These are phyloP conservation scores for Calidris pygmaea DNA, from an alignment of 2,113 vertebrate species.

Conservation along the genomic window DNA sequence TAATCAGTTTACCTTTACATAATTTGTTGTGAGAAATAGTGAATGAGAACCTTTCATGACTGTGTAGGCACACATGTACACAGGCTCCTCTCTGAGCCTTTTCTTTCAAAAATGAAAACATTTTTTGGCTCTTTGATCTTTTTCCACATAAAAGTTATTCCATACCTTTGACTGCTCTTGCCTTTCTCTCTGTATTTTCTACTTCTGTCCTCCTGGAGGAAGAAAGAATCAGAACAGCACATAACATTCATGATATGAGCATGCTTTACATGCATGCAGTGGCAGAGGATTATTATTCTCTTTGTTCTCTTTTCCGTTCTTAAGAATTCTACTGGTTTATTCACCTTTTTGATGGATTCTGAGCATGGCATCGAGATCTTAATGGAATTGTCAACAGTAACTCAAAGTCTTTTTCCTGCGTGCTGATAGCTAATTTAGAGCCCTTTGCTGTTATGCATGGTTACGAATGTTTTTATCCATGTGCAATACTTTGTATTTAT, in stretches of 20 bases:
- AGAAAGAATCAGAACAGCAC: background rate
- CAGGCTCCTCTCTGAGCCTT: background rate
- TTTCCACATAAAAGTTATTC: background rate
- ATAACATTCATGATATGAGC: background rate
- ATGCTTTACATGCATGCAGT: background rate
- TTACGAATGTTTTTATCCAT: background rate
- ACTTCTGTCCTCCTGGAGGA: background rate
- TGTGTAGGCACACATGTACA: background rate
- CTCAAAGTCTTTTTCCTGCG: background rate
- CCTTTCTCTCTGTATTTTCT: background rate
- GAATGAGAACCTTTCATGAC: background rate
- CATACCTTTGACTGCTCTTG: background rate
- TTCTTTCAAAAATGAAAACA: background rate
- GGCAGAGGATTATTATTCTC: background rate
- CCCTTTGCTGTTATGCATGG: background rate
- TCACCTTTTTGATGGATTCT: background rate
- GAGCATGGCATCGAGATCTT: background rate
- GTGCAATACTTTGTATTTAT: slow-evolving; percentile 22
- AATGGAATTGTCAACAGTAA: background rate
- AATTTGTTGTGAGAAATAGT: background rate
- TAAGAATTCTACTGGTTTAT: background rate
- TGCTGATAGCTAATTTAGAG: slow-evolving; percentile 35
- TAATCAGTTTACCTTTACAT: background rate
- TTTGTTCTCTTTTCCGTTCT: background rate
- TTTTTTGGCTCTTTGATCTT: background rate